phyloP scores from a whole-genome alignment of 1,140 invertebrate genomes.

The Arctopsyche grandis region DNA sequence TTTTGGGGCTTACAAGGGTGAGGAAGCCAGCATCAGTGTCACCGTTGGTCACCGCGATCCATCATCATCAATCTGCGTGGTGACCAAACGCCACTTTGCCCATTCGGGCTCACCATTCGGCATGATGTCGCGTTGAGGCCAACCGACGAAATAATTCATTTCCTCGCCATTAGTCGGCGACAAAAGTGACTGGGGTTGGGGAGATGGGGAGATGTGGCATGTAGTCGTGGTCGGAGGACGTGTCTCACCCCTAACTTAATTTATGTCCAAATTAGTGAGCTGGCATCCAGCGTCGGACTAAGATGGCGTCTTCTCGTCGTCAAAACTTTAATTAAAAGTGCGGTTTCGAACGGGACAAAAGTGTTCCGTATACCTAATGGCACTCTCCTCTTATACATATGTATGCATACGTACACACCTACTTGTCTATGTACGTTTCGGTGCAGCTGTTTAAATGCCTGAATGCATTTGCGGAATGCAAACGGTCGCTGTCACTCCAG shows the following conservation, averaged over 20 bases:
- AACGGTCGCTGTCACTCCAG: too few relatives aligned
- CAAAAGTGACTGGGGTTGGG: constrained; percentile 34
- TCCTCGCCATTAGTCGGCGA: constrained; percentile 31
- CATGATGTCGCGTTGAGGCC: too few relatives aligned
- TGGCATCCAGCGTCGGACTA: neutral
- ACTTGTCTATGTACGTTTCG: too few relatives aligned
- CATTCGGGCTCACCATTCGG: neutral
- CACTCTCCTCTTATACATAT: too few relatives aligned
- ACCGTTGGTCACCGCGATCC: neutral
- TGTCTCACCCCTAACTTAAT: constrained; percentile 23
- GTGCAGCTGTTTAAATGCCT: too few relatives aligned
- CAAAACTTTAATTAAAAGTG: constrained; percentile 39
- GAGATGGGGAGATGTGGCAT: neutral
- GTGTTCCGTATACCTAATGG: neutral
- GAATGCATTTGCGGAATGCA: too few relatives aligned
- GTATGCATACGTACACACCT: too few relatives aligned
- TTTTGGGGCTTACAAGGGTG: too few relatives aligned
- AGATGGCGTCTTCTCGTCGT: constrained; percentile 8
- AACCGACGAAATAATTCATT: constrained; percentile 35
- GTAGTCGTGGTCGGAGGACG: neutral
- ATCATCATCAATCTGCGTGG: neutral
- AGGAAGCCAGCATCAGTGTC: too few relatives aligned
- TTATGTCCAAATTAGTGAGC: constrained; percentile 38
- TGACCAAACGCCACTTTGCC: neutral
- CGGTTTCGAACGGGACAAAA: neutral